phyloP scores from a whole-genome alignment of 2,113 vertebrate species.

The Penelope pileata region DNA sequence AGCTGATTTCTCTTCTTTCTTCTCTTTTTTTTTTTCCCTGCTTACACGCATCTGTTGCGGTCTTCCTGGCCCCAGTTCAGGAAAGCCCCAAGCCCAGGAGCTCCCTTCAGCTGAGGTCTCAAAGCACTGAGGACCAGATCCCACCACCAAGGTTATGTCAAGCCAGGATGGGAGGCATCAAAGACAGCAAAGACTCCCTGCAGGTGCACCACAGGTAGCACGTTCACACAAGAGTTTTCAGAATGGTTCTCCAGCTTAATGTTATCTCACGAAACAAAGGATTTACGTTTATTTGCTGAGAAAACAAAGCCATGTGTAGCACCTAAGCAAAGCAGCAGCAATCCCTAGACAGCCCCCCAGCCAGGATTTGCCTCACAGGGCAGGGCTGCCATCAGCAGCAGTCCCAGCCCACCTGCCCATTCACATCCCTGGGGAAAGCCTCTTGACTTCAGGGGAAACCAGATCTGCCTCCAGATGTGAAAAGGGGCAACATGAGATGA shows the following conservation, averaged over 20 bases:
- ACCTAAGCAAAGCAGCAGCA: background rate
- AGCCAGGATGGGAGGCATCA: background rate
- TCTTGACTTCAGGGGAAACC: background rate
- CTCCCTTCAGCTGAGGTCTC: rapidly evolving
- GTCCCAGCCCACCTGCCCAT: background rate
- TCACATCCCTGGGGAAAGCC: background rate
- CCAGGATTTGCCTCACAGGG: background rate
- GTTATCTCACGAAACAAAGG: background rate
- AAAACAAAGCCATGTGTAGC: conserved; percentile 9
- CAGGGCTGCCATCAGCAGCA: background rate
- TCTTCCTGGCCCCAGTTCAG: background rate
- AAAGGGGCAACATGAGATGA: background rate
- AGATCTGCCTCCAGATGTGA: conserved; percentile 6
- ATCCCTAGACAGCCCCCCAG: background rate
- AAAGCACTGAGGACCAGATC: background rate
- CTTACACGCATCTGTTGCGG: background rate
- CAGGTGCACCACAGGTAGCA: background rate
- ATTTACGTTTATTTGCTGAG: conserved; percentile 10
- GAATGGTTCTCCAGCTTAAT: background rate
- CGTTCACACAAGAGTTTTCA: background rate
- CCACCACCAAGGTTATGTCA: background rate
- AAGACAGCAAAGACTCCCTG: background rate
- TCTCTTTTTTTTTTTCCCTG: background rate
- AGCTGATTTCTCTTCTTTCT: background rate
- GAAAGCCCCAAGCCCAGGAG: rapidly evolving